Base-by-base conservation (phyloP, 2,113 vertebrate genomes). In the Trachemys scripta region DNA sequence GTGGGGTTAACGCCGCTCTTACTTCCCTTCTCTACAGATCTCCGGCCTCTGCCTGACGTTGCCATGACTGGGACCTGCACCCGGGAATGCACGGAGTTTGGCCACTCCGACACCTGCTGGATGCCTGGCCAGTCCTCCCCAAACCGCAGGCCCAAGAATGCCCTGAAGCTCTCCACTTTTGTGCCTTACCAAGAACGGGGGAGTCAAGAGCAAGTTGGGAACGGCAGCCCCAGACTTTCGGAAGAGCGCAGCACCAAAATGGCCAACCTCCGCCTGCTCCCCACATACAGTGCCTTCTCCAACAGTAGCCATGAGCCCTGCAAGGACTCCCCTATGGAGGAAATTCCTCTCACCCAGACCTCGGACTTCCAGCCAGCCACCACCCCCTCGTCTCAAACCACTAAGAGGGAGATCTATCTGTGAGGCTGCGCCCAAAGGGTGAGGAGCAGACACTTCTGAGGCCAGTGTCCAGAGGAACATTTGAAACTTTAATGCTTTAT, bases 171-270 rank as follows among this genome's bases (percentile, higher is more conserved):
- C 97, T 99, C 99, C 98, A 99, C 99, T 98, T 99, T 99, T 96
- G 99, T 99, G 99, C 99, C 99, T 99, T 99, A 99, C 99, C 99
- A 99, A 99, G 99, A 99, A 98, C 98, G 98, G 98, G 99, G 99
- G 96, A 99, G 99, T 94, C 99, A 99, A 98, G 99, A 99, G 98
- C 99, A 98, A 96, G 98, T 99, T 98, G 99, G 99, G 96, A 99
- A 99, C 87, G 99, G 99, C 98, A 99, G 99, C 99, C 99, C 99
- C 96, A 99, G 99, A 98, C 99, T 99, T 98, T 98, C 98, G 72
- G 99, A 99, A 98, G 99, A 99, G 98, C 99, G 98, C 97, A 98
- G 98, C 93, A 98, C 99, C 98, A 99, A 99, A 99, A 99, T 99
- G 98, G 98, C 99, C 98, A 99, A 99, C 98, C 99, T 99, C 98